Evolutionary conservation across 1,140 invertebrate species (phyloP).

Genomic region (Glomeris maerens): DNA sequence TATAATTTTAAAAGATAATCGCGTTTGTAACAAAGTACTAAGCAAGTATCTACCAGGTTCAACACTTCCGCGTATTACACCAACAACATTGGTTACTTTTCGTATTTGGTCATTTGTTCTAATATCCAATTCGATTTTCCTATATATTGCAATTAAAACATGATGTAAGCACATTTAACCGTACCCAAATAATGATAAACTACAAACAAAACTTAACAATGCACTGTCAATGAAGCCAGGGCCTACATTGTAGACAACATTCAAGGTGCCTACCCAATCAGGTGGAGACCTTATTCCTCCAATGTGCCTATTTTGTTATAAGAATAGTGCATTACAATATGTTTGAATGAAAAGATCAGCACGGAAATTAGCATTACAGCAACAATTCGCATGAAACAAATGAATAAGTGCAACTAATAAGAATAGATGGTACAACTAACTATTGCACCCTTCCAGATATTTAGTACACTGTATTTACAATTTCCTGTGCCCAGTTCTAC

Average conservation of each 20-base stretch:
- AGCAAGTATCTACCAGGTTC: conserved; percentile 21
- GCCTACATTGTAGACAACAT: background rate
- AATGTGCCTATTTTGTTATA: too few species aligned
- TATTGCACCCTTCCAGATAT: too few species aligned
- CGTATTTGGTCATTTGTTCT: conserved; percentile 18
- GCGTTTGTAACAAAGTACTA: conserved; percentile 30
- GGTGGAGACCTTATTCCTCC: too few species aligned
- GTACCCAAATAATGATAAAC: background rate
- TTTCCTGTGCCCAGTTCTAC: too few species aligned
- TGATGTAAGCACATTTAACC: too few species aligned
- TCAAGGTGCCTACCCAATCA: background rate
- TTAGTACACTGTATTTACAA: too few species aligned
- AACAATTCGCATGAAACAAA: conserved; percentile 20
- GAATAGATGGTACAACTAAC: background rate
- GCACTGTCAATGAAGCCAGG: background rate
- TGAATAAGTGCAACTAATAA: background rate
- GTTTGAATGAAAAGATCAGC: too few species aligned
- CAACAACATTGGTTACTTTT: background rate
- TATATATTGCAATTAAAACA: background rate
- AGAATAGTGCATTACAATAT: too few species aligned
- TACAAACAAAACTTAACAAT: too few species aligned
- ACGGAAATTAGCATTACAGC: too few species aligned
- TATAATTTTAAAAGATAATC: conserved; percentile 29
- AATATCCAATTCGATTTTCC: conserved; percentile 13
- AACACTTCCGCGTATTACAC: background rate